Conservation (phyloP, 2,888 invertebrate genomes). For the Mantis religiosa region DNA sequence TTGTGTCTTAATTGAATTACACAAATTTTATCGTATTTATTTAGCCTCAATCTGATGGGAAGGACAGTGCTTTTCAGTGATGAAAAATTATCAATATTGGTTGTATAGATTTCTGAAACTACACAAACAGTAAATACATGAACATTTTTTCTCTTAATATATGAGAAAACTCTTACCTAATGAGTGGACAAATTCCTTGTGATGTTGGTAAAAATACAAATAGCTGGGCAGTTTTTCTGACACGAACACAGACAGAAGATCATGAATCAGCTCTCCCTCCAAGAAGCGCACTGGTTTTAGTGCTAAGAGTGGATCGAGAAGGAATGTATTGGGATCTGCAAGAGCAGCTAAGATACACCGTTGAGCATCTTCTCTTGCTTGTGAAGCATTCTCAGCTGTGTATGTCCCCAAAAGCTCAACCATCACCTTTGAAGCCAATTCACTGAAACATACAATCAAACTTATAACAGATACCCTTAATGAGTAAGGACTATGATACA, state of each 20-base stretch:
- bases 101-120: too few species aligned
- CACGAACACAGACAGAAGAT: slow-evolving; percentile 90
- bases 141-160: too few species aligned
- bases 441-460: slow-evolving; percentile 51
- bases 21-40: too few species aligned
- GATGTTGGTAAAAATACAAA: slow-evolving; percentile 84
- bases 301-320: slow-evolving; percentile 88
- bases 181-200: slow-evolving; percentile 81
- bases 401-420: slow-evolving; percentile 93
- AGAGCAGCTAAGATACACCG: slow-evolving; percentile 93
- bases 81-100: too few species aligned
- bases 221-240: slow-evolving; percentile 91
- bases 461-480: neutral
- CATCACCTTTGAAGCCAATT: slow-evolving; percentile 93
- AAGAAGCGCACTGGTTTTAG: slow-evolving; percentile 92
- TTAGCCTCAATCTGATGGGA: too few species aligned
- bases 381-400: slow-evolving; percentile 93
- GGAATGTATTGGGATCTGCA: slow-evolving; percentile 91
- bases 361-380: slow-evolving; percentile 94
- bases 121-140: too few species aligned
- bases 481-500: too few species aligned
- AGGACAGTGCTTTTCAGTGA: too few species aligned
- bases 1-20: too few species aligned
- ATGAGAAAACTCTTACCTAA: slow-evolving; percentile 41
- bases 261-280: slow-evolving; percentile 92